Evolutionary conservation across 2,888 invertebrate species (phyloP).

Genomic region (Caenorhabditis panamensis): DNA sequence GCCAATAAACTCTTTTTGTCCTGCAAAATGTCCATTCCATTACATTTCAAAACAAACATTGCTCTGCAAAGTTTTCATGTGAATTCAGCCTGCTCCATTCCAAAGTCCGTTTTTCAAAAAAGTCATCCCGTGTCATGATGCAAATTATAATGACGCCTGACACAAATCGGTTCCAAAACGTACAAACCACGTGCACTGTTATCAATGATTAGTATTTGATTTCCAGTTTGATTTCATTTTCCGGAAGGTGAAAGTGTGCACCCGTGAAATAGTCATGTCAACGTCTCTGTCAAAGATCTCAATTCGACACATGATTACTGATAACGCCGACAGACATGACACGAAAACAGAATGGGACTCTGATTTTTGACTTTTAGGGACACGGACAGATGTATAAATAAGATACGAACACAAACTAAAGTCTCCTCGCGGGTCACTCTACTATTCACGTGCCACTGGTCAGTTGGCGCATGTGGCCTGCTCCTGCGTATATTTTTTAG

Average conservation of each 20-base stretch:
- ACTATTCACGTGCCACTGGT: constrained; percentile 18
- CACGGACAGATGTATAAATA: neutral
- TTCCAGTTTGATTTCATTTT: neutral
- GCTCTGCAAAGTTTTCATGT: constrained; percentile 23
- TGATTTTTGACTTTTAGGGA: constrained; percentile 34
- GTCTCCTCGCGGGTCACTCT: neutral
- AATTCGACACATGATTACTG: constrained; percentile 34
- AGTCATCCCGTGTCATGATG: constrained; percentile 12
- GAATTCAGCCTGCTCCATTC: constrained; percentile 10
- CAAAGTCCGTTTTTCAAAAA: constrained; percentile 11
- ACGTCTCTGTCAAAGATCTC: constrained; percentile 3
- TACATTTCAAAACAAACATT: neutral
- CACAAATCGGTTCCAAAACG: neutral
- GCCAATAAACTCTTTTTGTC: neutral
- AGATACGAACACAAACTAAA: constrained; percentile 1
- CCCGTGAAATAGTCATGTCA: constrained; percentile 56
- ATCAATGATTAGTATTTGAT: constrained; percentile 37
- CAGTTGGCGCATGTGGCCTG: neutral
- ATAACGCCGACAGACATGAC: constrained; percentile 6
- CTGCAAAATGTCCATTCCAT: neutral
- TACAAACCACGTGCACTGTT: constrained; percentile 38
- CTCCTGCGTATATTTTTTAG: neutral
- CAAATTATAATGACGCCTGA: constrained; percentile 24
- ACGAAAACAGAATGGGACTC: constrained; percentile 16
- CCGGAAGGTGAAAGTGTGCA: constrained; percentile 52